phyloP scores from a whole-genome alignment of 2,888 invertebrate genomes.

The Drosophila tanythrix region DNA sequence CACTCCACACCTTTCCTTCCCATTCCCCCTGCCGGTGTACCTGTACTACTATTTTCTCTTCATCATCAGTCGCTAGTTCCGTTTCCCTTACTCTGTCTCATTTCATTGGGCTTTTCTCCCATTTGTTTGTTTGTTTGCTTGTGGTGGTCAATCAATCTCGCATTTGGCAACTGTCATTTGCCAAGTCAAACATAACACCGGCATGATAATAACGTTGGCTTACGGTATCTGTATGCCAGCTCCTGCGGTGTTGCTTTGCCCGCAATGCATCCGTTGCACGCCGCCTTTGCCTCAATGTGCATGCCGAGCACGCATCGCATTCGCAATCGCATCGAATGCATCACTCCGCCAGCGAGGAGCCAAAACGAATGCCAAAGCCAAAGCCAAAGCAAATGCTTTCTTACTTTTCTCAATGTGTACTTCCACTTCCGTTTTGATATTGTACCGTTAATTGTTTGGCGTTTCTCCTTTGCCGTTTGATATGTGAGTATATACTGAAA shows the following conservation, averaged over 20 bases:
- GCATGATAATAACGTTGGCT: constrained; percentile 34
- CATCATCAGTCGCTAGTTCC: constrained; percentile 12
- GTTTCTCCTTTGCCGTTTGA: neutral
- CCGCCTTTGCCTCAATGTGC: neutral
- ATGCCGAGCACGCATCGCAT: constrained; percentile 30
- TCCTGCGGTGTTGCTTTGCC: constrained; percentile 16
- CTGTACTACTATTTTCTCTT: neutral
- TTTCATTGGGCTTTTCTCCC: constrained; percentile 20
- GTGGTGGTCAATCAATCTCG: constrained; percentile 41
- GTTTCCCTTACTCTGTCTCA: constrained; percentile 9
- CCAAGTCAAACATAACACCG: constrained; percentile 29
- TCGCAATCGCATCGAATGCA: constrained; percentile 17
- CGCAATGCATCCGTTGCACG: constrained; percentile 54
- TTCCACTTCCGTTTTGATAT: constrained; percentile 4
- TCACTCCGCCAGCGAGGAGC: constrained; percentile 10
- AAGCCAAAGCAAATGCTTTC: neutral
- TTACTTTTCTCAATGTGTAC: neutral
- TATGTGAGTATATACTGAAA: neutral
- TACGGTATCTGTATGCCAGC: constrained; percentile 11
- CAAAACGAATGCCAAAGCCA: neutral
- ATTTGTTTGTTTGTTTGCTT: constrained; percentile 8
- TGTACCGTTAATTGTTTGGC: neutral
- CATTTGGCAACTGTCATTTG: constrained; percentile 40
- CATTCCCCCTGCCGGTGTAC: neutral
- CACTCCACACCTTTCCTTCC: neutral